Evolutionary conservation across 2,797 vertebrate genomes (phyloP), one percentile per base, ranked within the genome.

Genomic region (Coregonus sp.): DNA sequence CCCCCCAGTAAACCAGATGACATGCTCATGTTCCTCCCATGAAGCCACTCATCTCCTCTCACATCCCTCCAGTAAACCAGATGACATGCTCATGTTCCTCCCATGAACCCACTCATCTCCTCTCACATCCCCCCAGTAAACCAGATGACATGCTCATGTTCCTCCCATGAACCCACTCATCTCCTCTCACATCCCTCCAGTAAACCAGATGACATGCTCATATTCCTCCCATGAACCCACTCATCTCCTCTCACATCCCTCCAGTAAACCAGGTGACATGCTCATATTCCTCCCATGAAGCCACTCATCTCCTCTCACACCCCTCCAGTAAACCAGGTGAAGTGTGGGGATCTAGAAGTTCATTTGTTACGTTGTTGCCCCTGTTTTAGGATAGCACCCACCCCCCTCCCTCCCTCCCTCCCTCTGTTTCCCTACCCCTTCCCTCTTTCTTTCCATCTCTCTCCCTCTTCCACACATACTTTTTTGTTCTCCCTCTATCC

Each of bases 281-380:
- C 78, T 3, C 37, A 79, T 20, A 40, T 65, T 73, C 54, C 75
- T 72, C 37, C 20, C 50, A 35, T 67, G 33, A 54, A 61, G 16
- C 3, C 6, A 56, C 67, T 31, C 52, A 71, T 18, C 37, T 20
- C 70, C 72, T 9, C 51, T 54, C 18, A 37, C 73, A 47, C 63
- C 73, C 37, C 69, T 78, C 68, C 82, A 83, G 81, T 81, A 65
- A 66, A 74, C 75, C 69, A 73, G 69, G 77, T 70, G 66, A 85
- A 81, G 47, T 69, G 66, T 74, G 77, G 75, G 18, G 25, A 29
- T 80, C 83, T 76, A 73, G 81, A 81, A 82, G 82, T 84, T 83
- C 61, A 86, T 85, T 85, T 81, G 29, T 82, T 73, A 72, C 79
- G 80, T 81, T 75, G 77, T 51, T 68, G 78, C 73, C 70, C 79